Conservation (phyloP, 2,113 vertebrate species). For the Ailuropoda melanoleuca region DNA sequence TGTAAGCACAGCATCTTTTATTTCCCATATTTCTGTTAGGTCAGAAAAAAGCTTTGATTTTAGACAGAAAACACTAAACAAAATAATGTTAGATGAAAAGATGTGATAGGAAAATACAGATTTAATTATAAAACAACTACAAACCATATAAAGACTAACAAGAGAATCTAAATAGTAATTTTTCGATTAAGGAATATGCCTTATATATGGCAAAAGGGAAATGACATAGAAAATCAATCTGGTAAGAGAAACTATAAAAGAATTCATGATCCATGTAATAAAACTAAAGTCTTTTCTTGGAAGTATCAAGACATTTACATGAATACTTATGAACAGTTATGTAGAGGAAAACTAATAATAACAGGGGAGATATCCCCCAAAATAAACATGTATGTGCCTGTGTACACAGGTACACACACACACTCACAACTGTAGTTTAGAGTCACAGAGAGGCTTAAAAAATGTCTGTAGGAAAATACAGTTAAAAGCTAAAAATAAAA, state of each 20-base stretch:
- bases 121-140: background rate
- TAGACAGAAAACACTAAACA: background rate
- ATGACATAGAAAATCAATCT: constrained; percentile 3
- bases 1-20: background rate
- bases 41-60: background rate
- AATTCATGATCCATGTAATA: background rate
- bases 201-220: constrained; percentile 3
- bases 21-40: background rate
- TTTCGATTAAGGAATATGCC: background rate
- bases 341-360: background rate
- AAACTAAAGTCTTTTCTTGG: background rate
- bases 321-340: background rate
- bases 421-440: background rate
- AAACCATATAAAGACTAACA: background rate
- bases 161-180: background rate
- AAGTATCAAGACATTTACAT: background rate
- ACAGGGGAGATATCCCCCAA: background rate
- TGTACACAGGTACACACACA: background rate
- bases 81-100: background rate
- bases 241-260: background rate
- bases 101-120: background rate
- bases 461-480: background rate
- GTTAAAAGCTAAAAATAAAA: background rate
- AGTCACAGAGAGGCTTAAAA: background rate
- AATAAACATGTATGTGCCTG: background rate